A percentile compares a stretch with the other conserved stretches of the same genome.
Conservation (phyloP, 2,797 vertebrate genomes). For the Parauchenoglanis ngamensis region DNA sequence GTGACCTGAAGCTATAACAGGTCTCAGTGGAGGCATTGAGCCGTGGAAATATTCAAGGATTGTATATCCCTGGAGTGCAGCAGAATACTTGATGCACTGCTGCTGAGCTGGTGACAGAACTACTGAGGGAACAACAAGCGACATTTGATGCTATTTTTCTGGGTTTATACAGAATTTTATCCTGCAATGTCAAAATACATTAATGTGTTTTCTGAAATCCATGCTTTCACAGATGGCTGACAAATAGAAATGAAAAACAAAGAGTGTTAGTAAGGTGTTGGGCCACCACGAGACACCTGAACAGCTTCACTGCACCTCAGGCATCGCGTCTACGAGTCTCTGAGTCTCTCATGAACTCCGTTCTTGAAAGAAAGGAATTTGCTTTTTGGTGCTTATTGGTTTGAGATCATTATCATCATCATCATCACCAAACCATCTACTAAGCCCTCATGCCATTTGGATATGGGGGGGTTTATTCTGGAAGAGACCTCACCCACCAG, state of each 20-base stretch:
- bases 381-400: too few relatives aligned
- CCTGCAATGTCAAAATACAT: background rate
- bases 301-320: background rate
- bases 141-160: background rate
- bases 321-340: background rate
- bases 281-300: background rate
- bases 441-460: background rate
- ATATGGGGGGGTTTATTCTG: background rate
- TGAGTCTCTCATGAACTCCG: too few relatives aligned
- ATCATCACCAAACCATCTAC: background rate
- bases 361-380: too few relatives aligned
- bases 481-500: background rate
- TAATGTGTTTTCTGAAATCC: background rate
- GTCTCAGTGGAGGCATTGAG: slow-evolving; percentile 13
- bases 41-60: slow-evolving; percentile 29
- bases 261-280: background rate
- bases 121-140: background rate
- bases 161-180: background rate
- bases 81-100: background rate
- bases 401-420: background rate
- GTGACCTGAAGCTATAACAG: slow-evolving; percentile 28
- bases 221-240: background rate
- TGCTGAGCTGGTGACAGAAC: background rate
- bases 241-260: background rate
- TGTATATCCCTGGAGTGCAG: slow-evolving; percentile 10